Evolutionary conservation across 2,797 vertebrate genomes (phyloP).

Genomic region (Discoglossus pictus): DNA sequence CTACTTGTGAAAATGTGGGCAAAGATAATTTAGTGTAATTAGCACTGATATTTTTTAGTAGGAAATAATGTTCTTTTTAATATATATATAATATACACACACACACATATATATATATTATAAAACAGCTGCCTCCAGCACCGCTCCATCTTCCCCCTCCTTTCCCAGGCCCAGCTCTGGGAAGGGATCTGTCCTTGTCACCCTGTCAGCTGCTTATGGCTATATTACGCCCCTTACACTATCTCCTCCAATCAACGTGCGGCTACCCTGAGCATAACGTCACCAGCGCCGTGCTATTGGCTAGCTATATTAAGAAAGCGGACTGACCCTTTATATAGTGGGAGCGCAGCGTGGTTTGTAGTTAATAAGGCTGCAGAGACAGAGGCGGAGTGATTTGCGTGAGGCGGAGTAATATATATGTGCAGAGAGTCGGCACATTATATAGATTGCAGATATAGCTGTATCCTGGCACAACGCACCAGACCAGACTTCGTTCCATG

Average conservation of each 20-base stretch:
- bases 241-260: constrained; percentile 67
- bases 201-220: constrained; percentile 11
- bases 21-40: too few relatives aligned
- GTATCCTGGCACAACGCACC: too few relatives aligned
- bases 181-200: background rate
- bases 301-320: constrained; percentile 92
- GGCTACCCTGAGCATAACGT: constrained; percentile 74
- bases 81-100: too few relatives aligned
- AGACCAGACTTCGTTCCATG: too few relatives aligned
- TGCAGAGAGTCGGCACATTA: too few relatives aligned
- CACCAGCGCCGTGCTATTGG: constrained; percentile 81
- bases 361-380: background rate
- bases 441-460: too few relatives aligned
- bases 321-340: constrained; percentile 83
- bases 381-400: constrained; percentile 51
- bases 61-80: too few relatives aligned
- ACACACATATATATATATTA: too few relatives aligned
- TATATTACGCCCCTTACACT: background rate
- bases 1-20: too few relatives aligned
- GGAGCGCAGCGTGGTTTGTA: constrained; percentile 37
- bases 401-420: too few relatives aligned
- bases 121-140: too few relatives aligned
- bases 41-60: too few relatives aligned
- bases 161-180: constrained; percentile 4
- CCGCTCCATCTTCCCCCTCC: background rate